Conservation (phyloP, 2,797 vertebrate genomes). For the Gastrophryne carolinensis region DNA sequence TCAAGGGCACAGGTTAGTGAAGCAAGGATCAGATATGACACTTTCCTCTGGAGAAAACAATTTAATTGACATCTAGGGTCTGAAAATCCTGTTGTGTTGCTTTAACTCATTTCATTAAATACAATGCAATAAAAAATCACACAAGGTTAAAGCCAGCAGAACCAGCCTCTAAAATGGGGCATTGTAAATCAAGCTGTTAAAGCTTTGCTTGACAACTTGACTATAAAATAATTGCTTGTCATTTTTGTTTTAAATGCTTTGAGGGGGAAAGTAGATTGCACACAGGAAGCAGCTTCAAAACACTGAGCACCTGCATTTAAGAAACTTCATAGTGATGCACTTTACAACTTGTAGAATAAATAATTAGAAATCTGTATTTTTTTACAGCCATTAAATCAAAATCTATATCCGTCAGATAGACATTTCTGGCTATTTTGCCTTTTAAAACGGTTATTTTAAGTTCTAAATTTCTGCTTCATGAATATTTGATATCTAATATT, state of each 20-base stretch:
- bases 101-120: slow-evolving; percentile 6
- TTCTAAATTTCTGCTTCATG: not conserved
- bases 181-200: slow-evolving; percentile 22
- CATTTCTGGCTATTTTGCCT: not conserved
- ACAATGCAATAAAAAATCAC: not conserved
- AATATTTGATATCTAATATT: slow-evolving; percentile 12
- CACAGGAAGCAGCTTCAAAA: not conserved
- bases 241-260: slow-evolving; percentile 57
- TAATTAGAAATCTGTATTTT: too few species aligned
- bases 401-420: not conserved
- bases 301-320: not conserved
- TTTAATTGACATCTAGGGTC: too few species aligned
- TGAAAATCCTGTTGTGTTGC: too few species aligned
- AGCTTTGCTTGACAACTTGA: slow-evolving; percentile 58
- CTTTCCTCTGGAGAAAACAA: too few species aligned
- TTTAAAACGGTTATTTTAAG: slow-evolving; percentile 2
- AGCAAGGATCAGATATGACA: too few species aligned
- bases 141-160: slow-evolving; percentile 7
- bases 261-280: not conserved
- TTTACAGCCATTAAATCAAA: not conserved
- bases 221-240: slow-evolving; percentile 60
- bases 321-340: not conserved
- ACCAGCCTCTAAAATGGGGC: not conserved
- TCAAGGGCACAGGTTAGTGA: too few species aligned
- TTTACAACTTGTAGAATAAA: too few species aligned